Evolutionary conservation across 2,113 vertebrate species (phyloP).

Genomic region (Pithys albifrons): DNA sequence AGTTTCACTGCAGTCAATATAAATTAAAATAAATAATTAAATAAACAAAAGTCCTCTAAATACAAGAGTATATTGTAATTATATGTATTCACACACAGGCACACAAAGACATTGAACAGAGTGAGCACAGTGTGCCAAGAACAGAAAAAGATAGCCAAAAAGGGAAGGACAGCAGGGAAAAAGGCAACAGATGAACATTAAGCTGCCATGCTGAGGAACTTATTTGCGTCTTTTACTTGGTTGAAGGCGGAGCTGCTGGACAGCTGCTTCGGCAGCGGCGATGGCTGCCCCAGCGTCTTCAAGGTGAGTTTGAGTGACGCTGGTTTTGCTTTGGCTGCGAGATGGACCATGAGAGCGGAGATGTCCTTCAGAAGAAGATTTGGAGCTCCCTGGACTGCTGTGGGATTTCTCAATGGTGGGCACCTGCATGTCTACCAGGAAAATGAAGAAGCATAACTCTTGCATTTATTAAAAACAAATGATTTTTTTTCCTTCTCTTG

Average conservation of each 20-base stretch:
- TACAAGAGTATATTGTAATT: slow-evolving; percentile 73
- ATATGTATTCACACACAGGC: slow-evolving; percentile 75
- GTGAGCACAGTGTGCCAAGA: slow-evolving; percentile 78
- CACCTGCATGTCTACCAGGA: slow-evolving; percentile 88
- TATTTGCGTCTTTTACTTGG: slow-evolving; percentile 99
- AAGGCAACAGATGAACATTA: slow-evolving; percentile 90
- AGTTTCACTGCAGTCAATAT: slow-evolving; percentile 78
- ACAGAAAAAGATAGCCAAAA: slow-evolving; percentile 66
- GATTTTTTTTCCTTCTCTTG: neutral
- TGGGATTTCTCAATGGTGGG: slow-evolving; percentile 97
- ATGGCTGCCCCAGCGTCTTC: slow-evolving; percentile 97
- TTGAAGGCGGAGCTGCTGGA: slow-evolving; percentile 96
- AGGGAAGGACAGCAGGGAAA: slow-evolving; percentile 76
- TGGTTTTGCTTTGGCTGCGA: slow-evolving; percentile 98
- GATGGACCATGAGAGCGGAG: slow-evolving; percentile 96
- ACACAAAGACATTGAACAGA: slow-evolving; percentile 78
- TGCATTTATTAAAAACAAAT: slow-evolving; percentile 3
- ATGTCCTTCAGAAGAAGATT: slow-evolving; percentile 97
- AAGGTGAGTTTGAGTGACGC: slow-evolving; percentile 95
- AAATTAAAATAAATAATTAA: slow-evolving; percentile 65
- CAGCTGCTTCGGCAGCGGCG: slow-evolving; percentile 94
- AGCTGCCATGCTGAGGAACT: slow-evolving; percentile 91
- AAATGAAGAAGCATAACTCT: slow-evolving; percentile 41
- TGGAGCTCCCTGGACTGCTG: slow-evolving; percentile 97
- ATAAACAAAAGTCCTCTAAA: slow-evolving; percentile 55